Percentiles rank a stretch among this genome's conserved stretches.
These are phyloP conservation scores for Bibio marci DNA, from an alignment of 2,888 invertebrate genomes.

Conservation along the genomic window DNA sequence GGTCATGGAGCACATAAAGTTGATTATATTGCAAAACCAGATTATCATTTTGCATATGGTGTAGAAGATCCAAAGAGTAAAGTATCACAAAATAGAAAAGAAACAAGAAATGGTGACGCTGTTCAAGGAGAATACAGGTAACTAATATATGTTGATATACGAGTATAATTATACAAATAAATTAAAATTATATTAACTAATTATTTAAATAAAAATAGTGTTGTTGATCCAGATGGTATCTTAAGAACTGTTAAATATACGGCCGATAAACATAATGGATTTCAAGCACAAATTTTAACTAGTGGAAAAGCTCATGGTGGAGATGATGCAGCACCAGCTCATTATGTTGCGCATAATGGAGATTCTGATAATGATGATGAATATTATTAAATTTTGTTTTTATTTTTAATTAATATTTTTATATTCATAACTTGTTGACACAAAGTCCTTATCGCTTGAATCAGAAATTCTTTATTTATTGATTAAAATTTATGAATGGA, in stretches of 20 bases:
- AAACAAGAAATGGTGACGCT: constrained; percentile 51
- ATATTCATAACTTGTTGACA: too few relatives aligned
- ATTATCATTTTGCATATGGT: constrained; percentile 59
- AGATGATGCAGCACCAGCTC: too few relatives aligned
- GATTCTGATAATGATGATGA: too few relatives aligned
- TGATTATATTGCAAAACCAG: constrained; percentile 57
- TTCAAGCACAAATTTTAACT: constrained; percentile 37
- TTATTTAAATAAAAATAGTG: constrained; percentile 19
- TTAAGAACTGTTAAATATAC: constrained; percentile 54
- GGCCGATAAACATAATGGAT: constrained; percentile 56
- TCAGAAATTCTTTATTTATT: too few relatives aligned
- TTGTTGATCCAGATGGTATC: constrained; percentile 59
- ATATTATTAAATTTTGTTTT: too few relatives aligned
- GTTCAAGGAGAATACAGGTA: constrained; percentile 52
- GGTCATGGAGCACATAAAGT: constrained; percentile 37
- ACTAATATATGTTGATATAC: constrained; percentile 3
- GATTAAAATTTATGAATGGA: too few relatives aligned
- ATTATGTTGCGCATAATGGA: too few relatives aligned
- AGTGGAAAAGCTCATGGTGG: constrained; percentile 18
- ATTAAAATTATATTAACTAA: not conserved
- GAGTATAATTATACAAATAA: not conserved
- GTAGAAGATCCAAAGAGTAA: constrained; percentile 57
- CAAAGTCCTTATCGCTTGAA: too few relatives aligned
- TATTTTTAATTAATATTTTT: too few relatives aligned
- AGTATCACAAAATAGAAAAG: constrained; percentile 54